Percentiles rank a stretch among this genome's conserved stretches.
These are phyloP conservation scores for Drosophila funebris DNA, from an alignment of 1,140 invertebrate genomes.

Conservation along the genomic window DNA sequence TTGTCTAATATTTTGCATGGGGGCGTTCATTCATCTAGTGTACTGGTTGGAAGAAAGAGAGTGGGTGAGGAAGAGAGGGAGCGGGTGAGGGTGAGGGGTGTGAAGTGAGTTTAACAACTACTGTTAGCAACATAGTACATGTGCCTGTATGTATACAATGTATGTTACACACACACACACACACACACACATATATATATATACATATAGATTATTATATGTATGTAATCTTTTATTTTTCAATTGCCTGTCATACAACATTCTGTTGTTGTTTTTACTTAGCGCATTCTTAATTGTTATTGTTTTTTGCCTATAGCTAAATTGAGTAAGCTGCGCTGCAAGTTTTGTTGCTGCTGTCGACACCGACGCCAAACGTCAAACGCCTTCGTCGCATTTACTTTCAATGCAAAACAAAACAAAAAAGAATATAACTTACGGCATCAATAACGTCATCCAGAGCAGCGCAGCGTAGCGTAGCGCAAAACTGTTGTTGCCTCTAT, in stretches of 20 bases:
- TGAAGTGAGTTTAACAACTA: not conserved
- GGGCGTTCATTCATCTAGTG: constrained; percentile 18
- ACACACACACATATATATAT: too few species aligned
- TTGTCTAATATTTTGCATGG: not conserved
- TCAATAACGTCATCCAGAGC: constrained; percentile 63
- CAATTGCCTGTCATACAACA: not conserved
- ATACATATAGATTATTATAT: too few species aligned
- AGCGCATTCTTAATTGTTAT: constrained; percentile 9
- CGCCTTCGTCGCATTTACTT: constrained; percentile 35
- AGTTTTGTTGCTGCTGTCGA: not conserved
- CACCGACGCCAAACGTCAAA: constrained; percentile 4
- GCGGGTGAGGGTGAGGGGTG: not conserved
- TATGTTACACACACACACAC: not conserved
- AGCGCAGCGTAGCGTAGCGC: not conserved
- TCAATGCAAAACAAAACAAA: constrained; percentile 41
- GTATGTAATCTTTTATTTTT: not conserved
- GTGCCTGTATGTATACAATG: constrained; percentile 6
- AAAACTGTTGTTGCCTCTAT: not conserved
- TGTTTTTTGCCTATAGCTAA: constrained; percentile 16
- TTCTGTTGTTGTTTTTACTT: not conserved
- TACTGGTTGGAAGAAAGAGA: not conserved
- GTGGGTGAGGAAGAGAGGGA: not conserved
- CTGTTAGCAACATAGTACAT: not conserved
- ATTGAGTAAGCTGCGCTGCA: constrained; percentile 24
- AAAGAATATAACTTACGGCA: constrained; percentile 61